These are phyloP conservation scores for Fragum sueziense DNA, from an alignment of 2,888 invertebrate genomes.

Conservation along the genomic window DNA sequence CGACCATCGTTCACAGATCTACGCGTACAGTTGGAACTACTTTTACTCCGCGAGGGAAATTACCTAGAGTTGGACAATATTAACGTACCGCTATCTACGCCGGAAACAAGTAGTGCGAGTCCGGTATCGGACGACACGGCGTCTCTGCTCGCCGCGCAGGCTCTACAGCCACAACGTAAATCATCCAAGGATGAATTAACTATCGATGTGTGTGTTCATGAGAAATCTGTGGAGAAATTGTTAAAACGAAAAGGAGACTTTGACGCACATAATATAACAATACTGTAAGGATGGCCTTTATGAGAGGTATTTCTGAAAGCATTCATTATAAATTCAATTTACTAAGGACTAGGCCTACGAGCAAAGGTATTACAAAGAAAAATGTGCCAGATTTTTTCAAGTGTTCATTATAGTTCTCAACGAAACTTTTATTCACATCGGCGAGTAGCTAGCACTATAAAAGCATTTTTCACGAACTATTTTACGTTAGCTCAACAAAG, in stretches of 20 bases:
- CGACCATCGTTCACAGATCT: conserved; percentile 78
- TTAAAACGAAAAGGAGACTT: conserved; percentile 66
- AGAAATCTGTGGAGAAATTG: conserved; percentile 71
- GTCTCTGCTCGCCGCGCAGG: conserved; percentile 60
- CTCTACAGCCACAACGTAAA: conserved; percentile 55
- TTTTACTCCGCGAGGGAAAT: conserved; percentile 75
- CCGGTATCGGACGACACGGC: conserved; percentile 63
- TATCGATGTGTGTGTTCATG: conserved; percentile 70
- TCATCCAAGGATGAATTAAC: conserved; percentile 64
- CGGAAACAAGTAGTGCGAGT: conserved; percentile 72
- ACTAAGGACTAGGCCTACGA: too few relatives aligned
- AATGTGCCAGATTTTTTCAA: too few relatives aligned
- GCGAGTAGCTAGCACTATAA: too few relatives aligned
- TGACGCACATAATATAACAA: conserved; percentile 56
- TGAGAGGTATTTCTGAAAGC: too few relatives aligned
- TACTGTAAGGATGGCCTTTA: too few relatives aligned
- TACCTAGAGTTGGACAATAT: conserved; percentile 80
- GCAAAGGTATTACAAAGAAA: too few relatives aligned
- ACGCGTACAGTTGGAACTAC: conserved; percentile 75
- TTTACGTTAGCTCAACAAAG: not conserved
- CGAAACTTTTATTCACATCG: too few relatives aligned
- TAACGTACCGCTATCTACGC: conserved; percentile 75
- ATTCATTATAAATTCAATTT: too few relatives aligned
- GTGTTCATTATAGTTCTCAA: too few relatives aligned
- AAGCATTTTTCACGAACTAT: too few relatives aligned